Base-by-base conservation (phyloP, 2,888 invertebrate species). In the Mallateleia sp. region DNA sequence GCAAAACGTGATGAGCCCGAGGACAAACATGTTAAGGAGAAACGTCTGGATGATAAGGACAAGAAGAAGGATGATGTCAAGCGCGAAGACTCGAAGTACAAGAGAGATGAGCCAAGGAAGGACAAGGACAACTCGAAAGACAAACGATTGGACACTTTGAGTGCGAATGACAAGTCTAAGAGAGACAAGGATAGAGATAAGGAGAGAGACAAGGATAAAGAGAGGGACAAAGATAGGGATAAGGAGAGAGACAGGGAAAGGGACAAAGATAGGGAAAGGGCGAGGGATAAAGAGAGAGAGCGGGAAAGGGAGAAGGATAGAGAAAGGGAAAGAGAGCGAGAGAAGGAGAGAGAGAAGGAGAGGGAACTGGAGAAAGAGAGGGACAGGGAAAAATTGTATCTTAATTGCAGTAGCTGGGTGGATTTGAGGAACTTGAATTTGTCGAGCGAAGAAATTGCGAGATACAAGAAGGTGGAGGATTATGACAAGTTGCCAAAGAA, bases 321-420 rank as follows among this genome's bases (percentile, higher is more conserved):
- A 50, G 71, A 56, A 20, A 62, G 85, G 52, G 47, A 66, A 52
- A 90, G 60, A 18, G 89, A 89, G 15, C 64, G 22, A 79, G 3
- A 85, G 67, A 62, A 62, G 32, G 84, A 89, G 72, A 52, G 86
- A 58, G 77, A 79, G 50, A 92, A 20, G 7, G 74, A 74, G 7
- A 58, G 91, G 74, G 91, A 91, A n/a, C 92, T 82, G 58, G 90
- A 88, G 11, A 91, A 89, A 42, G 58, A 89, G 1, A 80, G 88
- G 64, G 91, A 88, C 24, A 91, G 91, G 74, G 93, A 93, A 69
- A 93, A 85, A 18, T 88, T 91, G 24, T 87, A 92, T 50, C 71
- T 79, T 11, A 93, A 92, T 77, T 92, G 91, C 47, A 90, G 83
- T 25, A 91, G 91, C 14, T 95, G 95, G 95, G 81, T 85, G 32